phyloP scores from a whole-genome alignment of 2,888 invertebrate genomes.

The Polylopha cassiicola region DNA sequence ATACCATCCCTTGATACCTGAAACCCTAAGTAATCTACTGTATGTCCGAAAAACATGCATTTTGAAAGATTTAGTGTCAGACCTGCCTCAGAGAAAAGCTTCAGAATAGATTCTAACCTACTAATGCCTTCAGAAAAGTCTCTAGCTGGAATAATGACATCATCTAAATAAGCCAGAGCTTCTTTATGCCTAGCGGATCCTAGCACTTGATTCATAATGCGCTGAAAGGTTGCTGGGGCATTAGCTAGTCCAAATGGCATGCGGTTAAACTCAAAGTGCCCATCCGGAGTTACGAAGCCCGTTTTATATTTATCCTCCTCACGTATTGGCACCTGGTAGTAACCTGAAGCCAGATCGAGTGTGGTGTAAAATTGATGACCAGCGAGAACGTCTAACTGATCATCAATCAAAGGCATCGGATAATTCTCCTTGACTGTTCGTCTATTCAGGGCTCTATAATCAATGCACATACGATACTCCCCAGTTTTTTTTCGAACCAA shows the following conservation, averaged over 20 bases:
- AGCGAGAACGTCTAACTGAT: constrained; percentile 22
- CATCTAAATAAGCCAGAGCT: constrained; percentile 28
- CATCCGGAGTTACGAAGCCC: constrained; percentile 27
- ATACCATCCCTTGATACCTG: constrained; percentile 7
- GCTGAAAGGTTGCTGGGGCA: constrained; percentile 27
- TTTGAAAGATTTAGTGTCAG: constrained; percentile 30
- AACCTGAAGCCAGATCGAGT: constrained; percentile 20
- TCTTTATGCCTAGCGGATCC: constrained; percentile 8
- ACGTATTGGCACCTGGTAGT: constrained; percentile 30
- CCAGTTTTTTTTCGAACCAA: constrained; percentile 23
- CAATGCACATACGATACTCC: constrained; percentile 25
- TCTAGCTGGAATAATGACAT: constrained; percentile 28
- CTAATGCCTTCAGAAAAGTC: constrained; percentile 24
- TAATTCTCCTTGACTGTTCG: constrained; percentile 22
- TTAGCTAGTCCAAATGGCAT: constrained; percentile 29
- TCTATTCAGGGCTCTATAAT: constrained; percentile 19
- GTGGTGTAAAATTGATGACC: constrained; percentile 20
- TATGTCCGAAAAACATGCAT: constrained; percentile 29
- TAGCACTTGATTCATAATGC: constrained; percentile 23
- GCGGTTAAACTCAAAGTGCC: constrained; percentile 27
- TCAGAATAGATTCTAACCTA: constrained; percentile 19
- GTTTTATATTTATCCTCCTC: constrained; percentile 26
- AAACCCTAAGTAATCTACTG: constrained; percentile 29
- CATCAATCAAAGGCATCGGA: constrained; percentile 24
- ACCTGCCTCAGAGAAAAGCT: constrained; percentile 20